phyloP scores from a whole-genome alignment of 2,113 vertebrate genomes.

The Micronisus gabar region DNA sequence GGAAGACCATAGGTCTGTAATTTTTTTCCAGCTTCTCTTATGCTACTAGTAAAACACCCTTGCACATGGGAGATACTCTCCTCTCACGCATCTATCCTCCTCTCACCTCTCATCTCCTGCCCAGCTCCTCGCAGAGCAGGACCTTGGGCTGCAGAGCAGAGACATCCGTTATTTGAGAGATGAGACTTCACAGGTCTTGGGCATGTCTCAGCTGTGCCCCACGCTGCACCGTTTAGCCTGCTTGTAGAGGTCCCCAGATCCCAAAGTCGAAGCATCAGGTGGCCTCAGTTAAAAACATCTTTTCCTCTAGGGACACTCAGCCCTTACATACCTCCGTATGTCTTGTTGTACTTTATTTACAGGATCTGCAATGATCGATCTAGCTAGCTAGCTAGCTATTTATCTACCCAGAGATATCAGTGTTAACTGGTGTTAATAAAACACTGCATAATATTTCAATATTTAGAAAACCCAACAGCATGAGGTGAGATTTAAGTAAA shows the following conservation, averaged over 20 bases:
- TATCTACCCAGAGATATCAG: background rate
- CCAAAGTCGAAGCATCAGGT: background rate
- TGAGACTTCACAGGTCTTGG: background rate
- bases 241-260: background rate
- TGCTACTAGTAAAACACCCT: background rate
- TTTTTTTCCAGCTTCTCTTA: background rate
- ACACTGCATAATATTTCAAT: background rate
- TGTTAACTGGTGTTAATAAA: background rate
- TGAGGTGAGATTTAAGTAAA: background rate
- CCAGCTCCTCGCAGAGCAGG: background rate
- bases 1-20: background rate
- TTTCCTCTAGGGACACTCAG: background rate
- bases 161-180: background rate
- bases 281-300: background rate
- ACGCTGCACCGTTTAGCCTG: rapidly evolving
- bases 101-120: background rate
- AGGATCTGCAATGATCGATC: background rate
- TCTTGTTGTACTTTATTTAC: background rate
- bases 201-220: background rate
- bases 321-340: background rate
- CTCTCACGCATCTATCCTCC: background rate
- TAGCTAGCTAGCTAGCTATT: background rate
- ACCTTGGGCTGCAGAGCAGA: background rate
- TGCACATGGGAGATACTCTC: background rate
- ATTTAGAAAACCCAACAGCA: background rate